phyloP scores from a whole-genome alignment of 2,797 vertebrate species.

The Mionectes olivaceus region DNA sequence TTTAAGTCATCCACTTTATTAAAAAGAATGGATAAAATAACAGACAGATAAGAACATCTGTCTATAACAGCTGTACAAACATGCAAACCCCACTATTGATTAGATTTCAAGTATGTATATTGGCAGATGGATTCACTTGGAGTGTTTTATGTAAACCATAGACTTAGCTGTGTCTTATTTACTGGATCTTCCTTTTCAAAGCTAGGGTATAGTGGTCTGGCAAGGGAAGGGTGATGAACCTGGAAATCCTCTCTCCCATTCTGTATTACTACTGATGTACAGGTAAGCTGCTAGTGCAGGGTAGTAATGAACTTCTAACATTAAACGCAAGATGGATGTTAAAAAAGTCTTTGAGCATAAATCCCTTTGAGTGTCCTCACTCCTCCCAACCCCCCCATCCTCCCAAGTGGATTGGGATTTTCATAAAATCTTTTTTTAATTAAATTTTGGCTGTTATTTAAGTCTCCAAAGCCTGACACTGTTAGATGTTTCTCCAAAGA shows the following conservation, averaged over 20 bases:
- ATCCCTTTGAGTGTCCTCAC: neutral
- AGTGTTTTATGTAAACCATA: neutral
- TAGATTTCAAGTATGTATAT: neutral
- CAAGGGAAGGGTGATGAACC: neutral
- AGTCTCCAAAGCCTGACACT: neutral
- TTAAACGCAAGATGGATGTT: neutral
- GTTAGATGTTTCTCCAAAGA: neutral
- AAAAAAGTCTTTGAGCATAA: neutral
- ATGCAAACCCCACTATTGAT: neutral
- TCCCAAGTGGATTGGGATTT: neutral
- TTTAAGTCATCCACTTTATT: neutral
- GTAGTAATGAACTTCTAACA: neutral
- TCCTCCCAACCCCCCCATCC: accelerated
- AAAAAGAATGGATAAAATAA: neutral
- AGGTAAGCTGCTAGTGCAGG: neutral
- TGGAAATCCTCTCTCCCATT: neutral
- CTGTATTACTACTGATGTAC: neutral
- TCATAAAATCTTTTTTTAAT: neutral
- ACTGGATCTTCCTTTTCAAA: neutral
- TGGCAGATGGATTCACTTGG: neutral
- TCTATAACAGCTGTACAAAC: neutral
- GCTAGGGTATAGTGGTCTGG: neutral
- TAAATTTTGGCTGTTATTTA: neutral
- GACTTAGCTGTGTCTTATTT: neutral
- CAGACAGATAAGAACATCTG: neutral